Conservation (phyloP, 2,888 invertebrate species). For the Hypercompe scribonia region DNA sequence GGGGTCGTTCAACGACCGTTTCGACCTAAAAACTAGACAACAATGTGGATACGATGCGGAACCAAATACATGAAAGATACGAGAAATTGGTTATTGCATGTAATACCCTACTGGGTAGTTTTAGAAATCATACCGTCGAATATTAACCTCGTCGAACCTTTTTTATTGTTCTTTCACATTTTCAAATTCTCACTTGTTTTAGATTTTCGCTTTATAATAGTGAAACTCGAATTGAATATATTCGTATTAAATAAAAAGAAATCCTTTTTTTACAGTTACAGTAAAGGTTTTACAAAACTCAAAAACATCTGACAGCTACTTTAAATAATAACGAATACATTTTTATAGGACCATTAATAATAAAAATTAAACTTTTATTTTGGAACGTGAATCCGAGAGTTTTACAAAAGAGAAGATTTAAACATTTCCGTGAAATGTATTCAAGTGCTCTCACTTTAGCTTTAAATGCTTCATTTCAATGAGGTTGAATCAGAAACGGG, state of each 20-base stretch:
- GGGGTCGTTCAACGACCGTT: conserved; percentile 63
- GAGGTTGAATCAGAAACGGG: conserved; percentile 70
- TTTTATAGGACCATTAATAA: conserved; percentile 41
- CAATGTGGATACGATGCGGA: conserved; percentile 70
- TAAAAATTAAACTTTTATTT: conserved; percentile 50
- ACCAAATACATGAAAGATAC: conserved; percentile 66
- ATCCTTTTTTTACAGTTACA: neutral
- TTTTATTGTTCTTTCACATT: conserved; percentile 29
- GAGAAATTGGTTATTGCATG: conserved; percentile 67
- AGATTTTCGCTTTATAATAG: neutral
- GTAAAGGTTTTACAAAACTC: neutral
- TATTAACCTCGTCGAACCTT: conserved; percentile 23
- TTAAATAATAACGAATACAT: conserved; percentile 39
- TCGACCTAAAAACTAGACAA: conserved; percentile 65
- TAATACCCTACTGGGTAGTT: conserved; percentile 52
- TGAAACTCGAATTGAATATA: neutral
- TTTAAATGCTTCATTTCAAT: conserved; percentile 80
- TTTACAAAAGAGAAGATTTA: conserved; percentile 55
- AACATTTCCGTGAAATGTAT: conserved; percentile 68
- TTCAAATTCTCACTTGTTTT: conserved; percentile 31
- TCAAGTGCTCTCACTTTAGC: conserved; percentile 74
- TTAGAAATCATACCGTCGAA: conserved; percentile 12
- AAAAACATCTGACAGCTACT: conserved; percentile 32
- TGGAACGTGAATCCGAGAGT: conserved; percentile 45
- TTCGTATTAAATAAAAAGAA: neutral